Evolutionary conservation across 2,113 vertebrate genomes (phyloP).

Genomic region (Gobio gobio): DNA sequence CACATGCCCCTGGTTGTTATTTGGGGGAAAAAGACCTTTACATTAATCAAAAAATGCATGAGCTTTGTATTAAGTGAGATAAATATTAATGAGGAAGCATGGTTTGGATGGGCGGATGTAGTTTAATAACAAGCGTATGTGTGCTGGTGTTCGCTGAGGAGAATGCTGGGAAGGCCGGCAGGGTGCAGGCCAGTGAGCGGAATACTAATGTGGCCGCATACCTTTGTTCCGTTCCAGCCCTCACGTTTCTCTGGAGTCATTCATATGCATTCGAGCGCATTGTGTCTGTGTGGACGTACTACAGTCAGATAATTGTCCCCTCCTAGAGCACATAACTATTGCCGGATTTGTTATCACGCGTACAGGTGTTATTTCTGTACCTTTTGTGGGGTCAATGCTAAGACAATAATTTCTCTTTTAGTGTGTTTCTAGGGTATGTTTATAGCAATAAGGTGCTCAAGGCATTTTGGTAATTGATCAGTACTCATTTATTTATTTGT

Average conservation of each 20-base stretch:
- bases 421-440: neutral
- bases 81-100: conserved; percentile 65
- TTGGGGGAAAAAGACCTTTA: conserved; percentile 56
- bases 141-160: conserved; percentile 44
- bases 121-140: conserved; percentile 61
- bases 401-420: neutral
- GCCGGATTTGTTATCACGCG: neutral
- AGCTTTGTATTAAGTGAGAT: conserved; percentile 65
- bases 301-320: neutral
- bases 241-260: conserved; percentile 9
- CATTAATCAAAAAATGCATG: conserved; percentile 64
- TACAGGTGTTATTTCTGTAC: neutral
- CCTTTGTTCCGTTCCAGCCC: conserved; percentile 44
- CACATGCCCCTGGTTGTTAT: conserved; percentile 44
- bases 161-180: conserved; percentile 45
- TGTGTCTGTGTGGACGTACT: neutral
- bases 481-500: neutral
- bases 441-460: neutral
- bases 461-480: neutral
- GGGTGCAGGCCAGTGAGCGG: conserved; percentile 53
- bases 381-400: neutral
- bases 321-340: neutral
- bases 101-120: conserved; percentile 48
- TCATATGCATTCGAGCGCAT: neutral
- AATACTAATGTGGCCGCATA: conserved; percentile 57